Percentiles rank a stretch among this genome's conserved stretches.
phyloP scores from a whole-genome alignment of 2,797 vertebrate genomes.

The Girardinus metallicus region DNA sequence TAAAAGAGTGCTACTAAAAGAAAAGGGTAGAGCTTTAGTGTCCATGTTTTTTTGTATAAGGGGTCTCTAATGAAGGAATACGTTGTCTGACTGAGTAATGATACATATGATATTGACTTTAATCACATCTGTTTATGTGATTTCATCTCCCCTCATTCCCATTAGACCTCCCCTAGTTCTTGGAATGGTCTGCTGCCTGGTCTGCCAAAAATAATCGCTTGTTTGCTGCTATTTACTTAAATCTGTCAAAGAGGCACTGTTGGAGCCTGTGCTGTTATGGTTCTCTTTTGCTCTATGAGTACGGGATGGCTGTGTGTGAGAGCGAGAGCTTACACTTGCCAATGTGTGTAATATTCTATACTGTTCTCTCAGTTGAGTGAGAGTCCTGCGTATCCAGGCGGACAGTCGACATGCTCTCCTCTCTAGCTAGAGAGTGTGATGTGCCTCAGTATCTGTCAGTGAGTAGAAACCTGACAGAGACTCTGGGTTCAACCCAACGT shows the following conservation, averaged over 20 bases:
- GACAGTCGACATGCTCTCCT: slow-evolving; percentile 30
- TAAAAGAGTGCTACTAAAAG: slow-evolving; percentile 16
- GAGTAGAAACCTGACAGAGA: slow-evolving; percentile 71
- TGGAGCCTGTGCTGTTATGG: slow-evolving; percentile 68
- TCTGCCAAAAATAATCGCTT: slow-evolving; percentile 82
- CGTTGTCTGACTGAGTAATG: slow-evolving; percentile 71
- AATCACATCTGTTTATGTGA: slow-evolving; percentile 83
- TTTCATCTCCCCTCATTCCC: slow-evolving; percentile 76
- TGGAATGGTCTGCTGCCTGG: slow-evolving; percentile 68
- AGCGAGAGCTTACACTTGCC: slow-evolving; percentile 43
- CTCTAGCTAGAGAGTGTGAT: slow-evolving; percentile 65
- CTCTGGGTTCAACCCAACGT: slow-evolving; percentile 66
- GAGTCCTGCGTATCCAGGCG: slow-evolving; percentile 59
- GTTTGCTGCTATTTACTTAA: slow-evolving; percentile 84
- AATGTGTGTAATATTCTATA: slow-evolving; percentile 69
- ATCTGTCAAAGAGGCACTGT: slow-evolving; percentile 80
- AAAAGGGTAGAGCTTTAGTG: slow-evolving; percentile 26
- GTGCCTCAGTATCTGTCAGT: slow-evolving; percentile 69
- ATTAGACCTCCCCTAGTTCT: slow-evolving; percentile 76
- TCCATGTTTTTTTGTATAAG: slow-evolving; percentile 41
- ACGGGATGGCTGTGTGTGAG: slow-evolving; percentile 39
- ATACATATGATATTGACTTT: slow-evolving; percentile 80
- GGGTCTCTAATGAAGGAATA: slow-evolving; percentile 47
- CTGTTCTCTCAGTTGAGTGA: slow-evolving; percentile 66
- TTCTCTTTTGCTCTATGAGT: slow-evolving; percentile 57